Evolutionary conservation across 2,888 invertebrate genomes (phyloP).

Genomic region (Eucera pruinosa): DNA sequence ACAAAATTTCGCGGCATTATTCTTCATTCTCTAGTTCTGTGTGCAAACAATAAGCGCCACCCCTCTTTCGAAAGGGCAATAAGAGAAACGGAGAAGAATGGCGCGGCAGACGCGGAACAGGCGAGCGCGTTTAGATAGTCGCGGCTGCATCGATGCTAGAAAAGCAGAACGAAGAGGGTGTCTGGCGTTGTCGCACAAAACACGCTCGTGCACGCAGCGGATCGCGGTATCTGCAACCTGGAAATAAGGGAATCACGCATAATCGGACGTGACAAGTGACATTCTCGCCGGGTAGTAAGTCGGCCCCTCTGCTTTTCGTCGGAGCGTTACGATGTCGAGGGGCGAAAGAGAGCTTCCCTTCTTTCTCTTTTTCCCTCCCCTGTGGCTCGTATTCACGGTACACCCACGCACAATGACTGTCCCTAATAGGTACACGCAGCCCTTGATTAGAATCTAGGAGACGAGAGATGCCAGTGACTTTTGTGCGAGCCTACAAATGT

Average conservation of each 20-base stretch:
- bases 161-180: conserved; percentile 30
- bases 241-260: conserved; percentile 74
- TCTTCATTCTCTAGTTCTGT: conserved; percentile 8
- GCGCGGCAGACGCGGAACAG: conserved; percentile 35
- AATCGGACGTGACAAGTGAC: conserved; percentile 81
- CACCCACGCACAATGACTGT: conserved; percentile 83
- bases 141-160: conserved; percentile 30
- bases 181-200: conserved; percentile 48
- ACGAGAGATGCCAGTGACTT: conserved; percentile 65
- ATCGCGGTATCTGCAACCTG: conserved; percentile 54
- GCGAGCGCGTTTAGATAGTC: conserved; percentile 49
- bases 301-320: conserved; percentile 68
- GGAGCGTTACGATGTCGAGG: conserved; percentile 61
- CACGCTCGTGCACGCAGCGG: conserved; percentile 26
- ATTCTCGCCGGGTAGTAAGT: conserved; percentile 73
- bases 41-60: conserved; percentile 44
- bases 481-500: conserved; percentile 51
- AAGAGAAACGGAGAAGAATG: conserved; percentile 38
- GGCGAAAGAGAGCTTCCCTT: conserved; percentile 59
- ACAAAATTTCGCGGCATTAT: conserved; percentile 38
- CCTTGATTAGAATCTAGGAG: conserved; percentile 82
- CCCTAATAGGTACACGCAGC: conserved; percentile 83
- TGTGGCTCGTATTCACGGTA: conserved; percentile 71
- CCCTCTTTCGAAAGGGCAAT: conserved; percentile 32
- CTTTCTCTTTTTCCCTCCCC: conserved; percentile 49